phyloP scores from a whole-genome alignment of 2,113 vertebrate genomes.

The Proteles cristata region DNA sequence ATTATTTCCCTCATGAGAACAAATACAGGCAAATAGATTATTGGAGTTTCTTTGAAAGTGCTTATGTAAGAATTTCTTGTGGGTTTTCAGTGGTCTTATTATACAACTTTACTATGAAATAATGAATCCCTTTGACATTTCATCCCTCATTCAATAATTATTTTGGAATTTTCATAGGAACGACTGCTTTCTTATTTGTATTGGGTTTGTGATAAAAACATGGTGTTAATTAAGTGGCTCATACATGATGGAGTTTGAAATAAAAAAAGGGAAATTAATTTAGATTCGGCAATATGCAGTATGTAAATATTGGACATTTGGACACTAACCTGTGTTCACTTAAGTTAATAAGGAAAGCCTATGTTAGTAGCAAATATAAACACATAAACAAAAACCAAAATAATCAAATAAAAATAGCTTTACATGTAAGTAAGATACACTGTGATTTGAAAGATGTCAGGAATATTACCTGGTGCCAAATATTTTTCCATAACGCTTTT shows the following conservation, averaged over 20 bases:
- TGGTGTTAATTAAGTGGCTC: not conserved
- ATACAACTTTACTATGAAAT: not conserved
- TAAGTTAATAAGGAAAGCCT: not conserved
- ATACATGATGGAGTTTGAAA: not conserved
- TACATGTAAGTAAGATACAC: not conserved
- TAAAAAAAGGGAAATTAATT: not conserved
- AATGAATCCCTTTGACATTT: constrained; percentile 3
- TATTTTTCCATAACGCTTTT: not conserved
- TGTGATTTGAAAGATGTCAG: not conserved
- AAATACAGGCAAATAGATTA: not conserved
- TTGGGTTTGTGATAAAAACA: not conserved
- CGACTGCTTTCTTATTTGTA: not conserved
- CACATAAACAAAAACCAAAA: not conserved
- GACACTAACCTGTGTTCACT: not conserved
- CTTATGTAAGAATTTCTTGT: not conserved
- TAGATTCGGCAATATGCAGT: not conserved
- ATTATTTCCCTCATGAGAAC: not conserved
- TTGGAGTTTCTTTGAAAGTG: not conserved
- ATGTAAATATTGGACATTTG: not conserved
- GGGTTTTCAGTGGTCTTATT: not conserved
- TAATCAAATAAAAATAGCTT: not conserved
- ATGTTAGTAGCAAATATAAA: not conserved
- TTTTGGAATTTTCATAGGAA: not conserved
- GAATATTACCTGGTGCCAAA: not conserved
- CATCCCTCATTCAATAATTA: not conserved